Evolutionary conservation across 2,797 vertebrate genomes (phyloP).

Genomic region (Smutsia gigantea): DNA sequence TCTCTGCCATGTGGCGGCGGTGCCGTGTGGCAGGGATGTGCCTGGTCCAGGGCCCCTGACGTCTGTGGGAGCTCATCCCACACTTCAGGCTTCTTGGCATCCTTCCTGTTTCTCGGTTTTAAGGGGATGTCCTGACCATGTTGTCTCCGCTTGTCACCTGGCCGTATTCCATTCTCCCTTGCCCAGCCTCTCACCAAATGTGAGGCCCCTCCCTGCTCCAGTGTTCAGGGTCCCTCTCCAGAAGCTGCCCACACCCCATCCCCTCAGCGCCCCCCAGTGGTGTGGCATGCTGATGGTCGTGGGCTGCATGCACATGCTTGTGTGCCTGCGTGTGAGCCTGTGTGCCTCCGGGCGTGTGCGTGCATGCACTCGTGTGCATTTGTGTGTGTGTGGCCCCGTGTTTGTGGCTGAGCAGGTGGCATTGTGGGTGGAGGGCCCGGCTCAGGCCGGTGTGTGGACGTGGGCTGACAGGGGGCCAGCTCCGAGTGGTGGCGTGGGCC

Average conservation of each 20-base stretch:
- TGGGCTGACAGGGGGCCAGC: neutral
- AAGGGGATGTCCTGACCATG: fast-evolving
- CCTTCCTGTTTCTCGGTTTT: neutral
- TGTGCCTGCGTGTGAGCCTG: neutral
- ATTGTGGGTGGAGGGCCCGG: neutral
- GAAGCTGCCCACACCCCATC: fast-evolving
- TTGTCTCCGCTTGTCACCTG: neutral
- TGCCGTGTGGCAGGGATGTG: neutral
- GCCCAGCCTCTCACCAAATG: fast-evolving
- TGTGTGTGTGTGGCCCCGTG: neutral
- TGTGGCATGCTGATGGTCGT: neutral
- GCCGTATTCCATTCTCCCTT: fast-evolving
- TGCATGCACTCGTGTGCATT: fast-evolving
- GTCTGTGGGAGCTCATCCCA: neutral
- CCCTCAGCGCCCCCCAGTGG: no score
- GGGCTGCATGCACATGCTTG: no score
- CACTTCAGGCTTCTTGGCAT: neutral
- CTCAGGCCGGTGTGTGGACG: fast-evolving
- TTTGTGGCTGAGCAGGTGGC: neutral
- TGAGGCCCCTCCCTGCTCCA: neutral
- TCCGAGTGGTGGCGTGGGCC: neutral
- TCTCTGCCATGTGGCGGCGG: neutral
- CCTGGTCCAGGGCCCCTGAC: neutral
- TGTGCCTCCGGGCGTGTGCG: neutral
- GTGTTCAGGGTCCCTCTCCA: neutral